phyloP scores from a whole-genome alignment of 2,797 vertebrate species.

The Macropodus opercularis region DNA sequence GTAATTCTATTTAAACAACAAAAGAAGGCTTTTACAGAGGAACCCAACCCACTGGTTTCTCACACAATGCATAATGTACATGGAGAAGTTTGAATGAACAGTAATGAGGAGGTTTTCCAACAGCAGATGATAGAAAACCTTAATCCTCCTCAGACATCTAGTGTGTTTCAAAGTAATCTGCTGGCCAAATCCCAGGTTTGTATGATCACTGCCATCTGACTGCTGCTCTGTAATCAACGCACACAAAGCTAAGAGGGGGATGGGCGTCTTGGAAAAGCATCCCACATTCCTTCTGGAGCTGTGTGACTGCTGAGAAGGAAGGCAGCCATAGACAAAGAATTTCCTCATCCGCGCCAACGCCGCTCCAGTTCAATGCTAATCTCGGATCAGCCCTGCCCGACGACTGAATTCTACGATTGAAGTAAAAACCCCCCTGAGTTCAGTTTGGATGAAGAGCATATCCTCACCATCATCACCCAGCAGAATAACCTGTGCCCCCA shows the following conservation, averaged over 20 bases:
- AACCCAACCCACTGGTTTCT: conserved; percentile 22
- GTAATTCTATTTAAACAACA: conserved; percentile 14
- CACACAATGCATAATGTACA: conserved; percentile 32
- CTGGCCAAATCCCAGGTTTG: conserved; percentile 61
- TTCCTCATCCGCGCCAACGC: background rate
- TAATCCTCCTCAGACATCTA: conserved; percentile 24
- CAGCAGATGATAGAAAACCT: conserved; percentile 42
- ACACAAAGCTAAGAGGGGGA: conserved; percentile 40
- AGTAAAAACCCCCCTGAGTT: too few species aligned
- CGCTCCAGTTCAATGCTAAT: background rate
- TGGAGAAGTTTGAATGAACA: conserved; percentile 3
- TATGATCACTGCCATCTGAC: conserved; percentile 65
- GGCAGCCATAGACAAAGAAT: conserved; percentile 3
- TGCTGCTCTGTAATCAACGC: conserved; percentile 53
- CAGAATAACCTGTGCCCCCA: too few species aligned
- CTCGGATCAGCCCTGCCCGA: background rate
- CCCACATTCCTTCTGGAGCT: conserved; percentile 48
- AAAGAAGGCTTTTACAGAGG: conserved; percentile 24
- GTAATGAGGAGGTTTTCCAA: conserved; percentile 42
- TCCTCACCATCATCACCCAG: background rate
- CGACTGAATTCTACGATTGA: background rate
- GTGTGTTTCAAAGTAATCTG: conserved; percentile 52
- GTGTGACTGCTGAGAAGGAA: conserved; percentile 35
- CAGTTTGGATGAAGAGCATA: background rate
- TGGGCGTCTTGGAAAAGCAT: conserved; percentile 52